Evolutionary conservation across 2,888 invertebrate genomes (phyloP).

Genomic region (Serripes groenlandicus): DNA sequence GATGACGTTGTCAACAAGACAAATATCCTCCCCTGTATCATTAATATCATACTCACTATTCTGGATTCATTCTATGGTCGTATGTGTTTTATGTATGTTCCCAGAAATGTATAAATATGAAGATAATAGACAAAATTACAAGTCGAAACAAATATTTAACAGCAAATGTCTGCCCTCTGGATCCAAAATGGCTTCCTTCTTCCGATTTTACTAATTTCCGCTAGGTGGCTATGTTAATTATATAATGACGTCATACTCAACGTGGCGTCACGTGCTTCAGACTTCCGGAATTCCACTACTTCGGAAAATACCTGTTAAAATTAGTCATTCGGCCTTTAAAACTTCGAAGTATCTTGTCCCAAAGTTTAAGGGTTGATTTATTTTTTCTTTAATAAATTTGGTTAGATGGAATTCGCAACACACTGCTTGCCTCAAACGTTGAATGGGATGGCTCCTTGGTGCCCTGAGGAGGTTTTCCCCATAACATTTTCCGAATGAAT

Average conservation of each 20-base stretch:
- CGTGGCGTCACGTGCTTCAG: conserved; percentile 81
- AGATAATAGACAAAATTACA: not conserved
- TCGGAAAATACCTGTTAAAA: not conserved
- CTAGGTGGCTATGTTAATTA: conserved; percentile 77
- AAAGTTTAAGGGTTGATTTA: no score
- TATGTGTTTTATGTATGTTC: conserved; percentile 18
- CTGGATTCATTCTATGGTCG: conserved; percentile 66
- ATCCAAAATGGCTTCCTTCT: conserved; percentile 83
- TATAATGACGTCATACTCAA: conserved; percentile 79
- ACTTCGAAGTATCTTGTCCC: no score
- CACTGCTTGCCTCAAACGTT: no score
- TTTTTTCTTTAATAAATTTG: no score
- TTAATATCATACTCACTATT: conserved; percentile 60
- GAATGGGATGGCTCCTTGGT: no score
- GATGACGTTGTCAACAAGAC: conserved; percentile 54
- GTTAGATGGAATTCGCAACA: no score
- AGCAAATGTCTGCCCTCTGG: conserved; percentile 61
- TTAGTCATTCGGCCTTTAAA: not conserved
- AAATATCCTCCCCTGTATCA: not conserved
- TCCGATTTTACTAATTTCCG: conserved; percentile 75
- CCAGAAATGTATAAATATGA: not conserved
- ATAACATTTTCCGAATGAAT: no score
- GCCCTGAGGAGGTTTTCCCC: no score
- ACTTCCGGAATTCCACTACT: conserved; percentile 26
- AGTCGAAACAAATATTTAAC: conserved; percentile 1